phyloP scores from a whole-genome alignment of 2,888 invertebrate species.

The Leptopilina drosophilae region DNA sequence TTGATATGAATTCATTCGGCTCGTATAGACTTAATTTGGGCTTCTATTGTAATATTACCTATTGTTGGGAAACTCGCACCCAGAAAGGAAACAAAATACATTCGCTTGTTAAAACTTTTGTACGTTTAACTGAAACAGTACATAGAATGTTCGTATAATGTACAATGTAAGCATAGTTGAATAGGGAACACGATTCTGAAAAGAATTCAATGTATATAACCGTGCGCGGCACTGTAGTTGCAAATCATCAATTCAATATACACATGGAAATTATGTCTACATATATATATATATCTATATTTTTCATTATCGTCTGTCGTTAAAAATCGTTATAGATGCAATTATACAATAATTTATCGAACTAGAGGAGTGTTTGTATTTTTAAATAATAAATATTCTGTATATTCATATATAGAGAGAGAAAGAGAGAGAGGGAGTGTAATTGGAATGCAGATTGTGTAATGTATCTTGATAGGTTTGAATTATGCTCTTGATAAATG shows the following conservation, averaged over 20 bases:
- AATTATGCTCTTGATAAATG: constrained; percentile 18
- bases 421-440: too few relatives aligned
- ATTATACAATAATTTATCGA: constrained; percentile 25
- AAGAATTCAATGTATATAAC: constrained; percentile 32
- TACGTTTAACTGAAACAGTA: constrained; percentile 42
- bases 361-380: background rate
- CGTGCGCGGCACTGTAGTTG: constrained; percentile 3
- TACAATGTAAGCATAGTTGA: constrained; percentile 30
- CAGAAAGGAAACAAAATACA: constrained; percentile 41
- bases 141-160: constrained; percentile 27
- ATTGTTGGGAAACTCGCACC: constrained; percentile 40
- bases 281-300: too few relatives aligned
- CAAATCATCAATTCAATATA: constrained; percentile 37
- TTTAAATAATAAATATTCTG: background rate
- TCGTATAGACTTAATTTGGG: constrained; percentile 40
- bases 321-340: constrained; percentile 15
- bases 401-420: too few relatives aligned
- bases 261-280: too few relatives aligned
- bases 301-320: background rate
- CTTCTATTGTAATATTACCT: constrained; percentile 35
- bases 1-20: constrained; percentile 37
- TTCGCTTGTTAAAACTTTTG: constrained; percentile 41
- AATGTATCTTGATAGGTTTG: constrained; percentile 28
- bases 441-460: background rate
- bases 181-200: constrained; percentile 23